Base-by-base conservation (phyloP, 1,140 invertebrate genomes). In the Cepaea nemoralis region DNA sequence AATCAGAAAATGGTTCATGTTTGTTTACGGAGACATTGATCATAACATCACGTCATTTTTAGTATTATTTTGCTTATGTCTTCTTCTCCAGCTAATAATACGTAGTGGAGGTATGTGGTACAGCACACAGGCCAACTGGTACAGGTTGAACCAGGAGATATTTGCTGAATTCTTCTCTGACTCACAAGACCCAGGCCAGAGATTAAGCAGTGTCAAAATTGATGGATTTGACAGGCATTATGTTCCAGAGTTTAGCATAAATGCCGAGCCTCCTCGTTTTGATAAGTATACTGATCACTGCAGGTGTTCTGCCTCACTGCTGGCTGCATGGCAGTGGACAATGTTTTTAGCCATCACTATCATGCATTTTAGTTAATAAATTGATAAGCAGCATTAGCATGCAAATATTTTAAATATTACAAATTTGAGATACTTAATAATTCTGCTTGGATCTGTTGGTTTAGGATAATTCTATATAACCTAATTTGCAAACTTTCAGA, bases 51-150 rank as follows among this genome's bases (percentile, higher is more conserved):
- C n/a, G n/a, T n/a, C n/a, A n/a, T n/a, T n/a, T n/a, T n/a, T n/a
- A n/a, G n/a, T n/a, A n/a, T n/a, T n/a, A n/a, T n/a, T n/a, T n/a
- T n/a, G n/a, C 42, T 45, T 10, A 45, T 45, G 8, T 45, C 8
- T 55, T 24, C 19, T 39, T 19, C 19, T 42, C 0, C 69, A 71
- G 69, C 37, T 71, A 2, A 39, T 71, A 2, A 37, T 22, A 8
- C 37, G 24, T 8, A 37, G 33, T 24, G n/a, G 40, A 40, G 24
- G 14, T 22, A 10, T 71, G 69, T 39, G 37, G 35, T 71, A 40
- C 69, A 71, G 14, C 24, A 71, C 69, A 6, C 37, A 71, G n/a
- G 35, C 37, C 24, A 37, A 71, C 35, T 71, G 37, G 37, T 71
- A 39, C 37, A 42, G 19, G 35, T 35, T 39, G 35, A 39, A 42